Base-by-base conservation (phyloP, 1,140 invertebrate genomes). In the Leptoteleia sp. region DNA sequence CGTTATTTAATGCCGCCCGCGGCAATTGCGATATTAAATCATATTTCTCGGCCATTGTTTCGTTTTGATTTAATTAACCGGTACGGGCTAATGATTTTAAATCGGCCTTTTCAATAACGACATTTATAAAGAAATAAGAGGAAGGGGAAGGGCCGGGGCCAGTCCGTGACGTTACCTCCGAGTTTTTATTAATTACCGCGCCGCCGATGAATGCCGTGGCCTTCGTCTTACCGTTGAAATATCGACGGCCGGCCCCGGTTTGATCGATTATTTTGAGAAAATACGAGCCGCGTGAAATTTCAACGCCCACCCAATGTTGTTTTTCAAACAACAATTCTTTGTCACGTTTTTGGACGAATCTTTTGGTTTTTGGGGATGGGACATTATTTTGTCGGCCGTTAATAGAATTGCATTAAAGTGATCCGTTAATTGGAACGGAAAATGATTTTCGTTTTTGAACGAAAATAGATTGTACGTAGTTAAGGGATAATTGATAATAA, bases 1-100 rank as follows among this genome's bases (percentile, higher is more conserved):
- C 57, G 54, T 62, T 64, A 65, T 67, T 76, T 61, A 65, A 67
- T 38, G 55, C 9, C 61, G 45, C 61, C 29, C 12, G 3, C 33
- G 38, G 61, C 71, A 52, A 59, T 64, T 37, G 40, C 37, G 48
- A 40, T 57, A 42, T 57, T 59, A 64, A 73, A 57, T 73, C 70
- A 65, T 45, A 38, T 47, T 48, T 54, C n/a, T 29, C 9, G 27
- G 29, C 70, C 52, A 65, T 68, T 67, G 55, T 76, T 62, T 50
- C 45, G 42, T 5, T 13, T 27, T 48, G 8, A 65, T 65, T 73
- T 64, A 64, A 57, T 73, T 57, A n/a, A 73, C 50, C 35, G 25
- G 3, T n/a, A n/a, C 27, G 33, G 35, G 27, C 22, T 62, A 68
- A 62, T 68, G 29, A 61, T 67, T 67, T 76, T 76, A 61, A 67